phyloP scores from a whole-genome alignment of 2,113 vertebrate species.

The Passer domesticus region DNA sequence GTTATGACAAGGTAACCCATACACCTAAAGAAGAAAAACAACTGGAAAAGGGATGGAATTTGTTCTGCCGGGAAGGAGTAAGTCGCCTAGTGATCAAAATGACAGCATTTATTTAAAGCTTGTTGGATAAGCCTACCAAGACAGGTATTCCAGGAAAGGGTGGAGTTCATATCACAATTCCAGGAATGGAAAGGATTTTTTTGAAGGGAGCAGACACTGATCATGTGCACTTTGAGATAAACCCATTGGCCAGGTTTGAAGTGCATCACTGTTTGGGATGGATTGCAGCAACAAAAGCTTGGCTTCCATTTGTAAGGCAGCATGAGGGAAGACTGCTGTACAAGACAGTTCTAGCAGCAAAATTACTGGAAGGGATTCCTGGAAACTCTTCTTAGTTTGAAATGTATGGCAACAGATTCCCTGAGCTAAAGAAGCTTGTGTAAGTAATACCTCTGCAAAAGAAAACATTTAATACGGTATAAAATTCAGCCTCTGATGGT shows the following conservation, averaged over 20 bases:
- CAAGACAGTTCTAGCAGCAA: background rate
- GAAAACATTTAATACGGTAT: background rate
- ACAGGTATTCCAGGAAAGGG: slow-evolving; percentile 42
- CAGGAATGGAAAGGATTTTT: background rate
- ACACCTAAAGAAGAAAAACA: background rate
- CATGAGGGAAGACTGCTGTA: background rate
- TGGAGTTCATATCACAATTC: background rate
- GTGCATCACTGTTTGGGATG: background rate
- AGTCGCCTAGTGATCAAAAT: background rate
- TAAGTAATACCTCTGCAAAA: background rate
- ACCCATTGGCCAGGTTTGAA: background rate
- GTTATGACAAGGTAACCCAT: background rate
- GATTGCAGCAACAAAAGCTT: background rate
- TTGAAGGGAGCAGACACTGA: background rate
- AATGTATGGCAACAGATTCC: background rate
- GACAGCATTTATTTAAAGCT: background rate
- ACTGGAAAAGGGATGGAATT: background rate
- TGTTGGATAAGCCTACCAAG: background rate
- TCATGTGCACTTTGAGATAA: background rate
- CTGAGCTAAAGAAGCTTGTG: background rate
- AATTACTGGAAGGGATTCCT: background rate
- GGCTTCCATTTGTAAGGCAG: background rate
- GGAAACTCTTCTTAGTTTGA: background rate
- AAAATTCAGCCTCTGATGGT: background rate
- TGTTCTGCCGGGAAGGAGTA: background rate